Percentiles rank a stretch among this genome's conserved stretches.
phyloP scores from a whole-genome alignment of 2,888 invertebrate species.

The Drosophila setosimentum region DNA sequence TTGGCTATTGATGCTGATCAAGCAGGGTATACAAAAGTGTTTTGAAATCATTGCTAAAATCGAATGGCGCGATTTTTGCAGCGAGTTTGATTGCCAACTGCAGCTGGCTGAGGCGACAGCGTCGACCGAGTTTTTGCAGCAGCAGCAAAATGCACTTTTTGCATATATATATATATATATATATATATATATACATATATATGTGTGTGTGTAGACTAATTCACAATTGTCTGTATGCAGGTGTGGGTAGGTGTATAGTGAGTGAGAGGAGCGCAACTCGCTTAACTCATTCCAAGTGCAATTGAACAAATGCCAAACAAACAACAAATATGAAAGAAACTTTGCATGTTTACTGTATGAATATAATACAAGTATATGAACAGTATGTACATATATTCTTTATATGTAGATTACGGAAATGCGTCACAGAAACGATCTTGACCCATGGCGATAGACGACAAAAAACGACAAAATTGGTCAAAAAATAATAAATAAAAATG shows the following conservation, averaged over 20 bases:
- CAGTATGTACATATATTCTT: neutral
- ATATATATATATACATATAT: too few relatives aligned
- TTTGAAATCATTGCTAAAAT: constrained; percentile 36
- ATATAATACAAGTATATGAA: neutral
- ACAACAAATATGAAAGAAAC: constrained; percentile 12
- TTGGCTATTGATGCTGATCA: neutral
- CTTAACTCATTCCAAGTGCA: constrained; percentile 62
- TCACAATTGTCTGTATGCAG: constrained; percentile 33
- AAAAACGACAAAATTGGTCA: neutral
- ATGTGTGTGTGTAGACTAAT: constrained; percentile 21
- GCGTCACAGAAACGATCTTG: constrained; percentile 51
- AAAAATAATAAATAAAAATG: neutral
- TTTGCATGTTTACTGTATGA: constrained; percentile 12
- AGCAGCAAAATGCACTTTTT: constrained; percentile 22
- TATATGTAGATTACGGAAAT: constrained; percentile 41
- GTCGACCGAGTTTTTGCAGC: constrained; percentile 28
- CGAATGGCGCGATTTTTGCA: constrained; percentile 47
- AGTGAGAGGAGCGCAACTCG: constrained; percentile 1
- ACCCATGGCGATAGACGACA: constrained; percentile 34
- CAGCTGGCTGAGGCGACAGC: constrained; percentile 9
- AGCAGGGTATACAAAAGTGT: constrained; percentile 6
- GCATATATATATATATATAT: neutral
- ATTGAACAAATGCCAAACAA: constrained; percentile 26
- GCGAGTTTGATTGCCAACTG: constrained; percentile 38
- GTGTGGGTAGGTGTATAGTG: neutral